These are phyloP conservation scores for Anas bernieri DNA, from an alignment of 2,797 vertebrate species.

Conservation along the genomic window DNA sequence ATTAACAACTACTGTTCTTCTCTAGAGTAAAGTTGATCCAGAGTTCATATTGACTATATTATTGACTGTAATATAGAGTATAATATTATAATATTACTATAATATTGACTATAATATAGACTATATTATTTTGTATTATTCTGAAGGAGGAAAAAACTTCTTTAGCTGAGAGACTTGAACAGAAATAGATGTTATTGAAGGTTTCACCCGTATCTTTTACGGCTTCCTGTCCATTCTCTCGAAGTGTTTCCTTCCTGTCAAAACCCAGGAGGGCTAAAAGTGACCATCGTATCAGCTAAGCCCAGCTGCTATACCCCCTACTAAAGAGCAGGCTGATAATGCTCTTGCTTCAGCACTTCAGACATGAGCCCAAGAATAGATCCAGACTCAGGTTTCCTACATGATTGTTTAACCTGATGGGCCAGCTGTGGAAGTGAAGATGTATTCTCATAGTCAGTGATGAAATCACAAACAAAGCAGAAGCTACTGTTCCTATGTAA, in stretches of 20 bases:
- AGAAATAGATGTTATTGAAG: constrained; percentile 24
- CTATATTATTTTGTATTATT: neutral
- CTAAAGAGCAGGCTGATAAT: constrained; percentile 21
- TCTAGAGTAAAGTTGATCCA: neutral
- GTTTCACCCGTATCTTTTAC: constrained; percentile 39
- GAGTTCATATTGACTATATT: neutral
- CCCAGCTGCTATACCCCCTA: constrained; percentile 54
- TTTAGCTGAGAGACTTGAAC: neutral
- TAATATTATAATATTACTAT: neutral
- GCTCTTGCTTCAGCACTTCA: constrained; percentile 6
- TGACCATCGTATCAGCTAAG: neutral
- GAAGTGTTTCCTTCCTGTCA: constrained; percentile 67
- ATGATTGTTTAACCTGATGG: constrained; percentile 34
- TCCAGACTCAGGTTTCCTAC: constrained; percentile 4
- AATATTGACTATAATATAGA: neutral
- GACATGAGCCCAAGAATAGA: constrained; percentile 18
- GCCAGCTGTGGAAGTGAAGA: constrained; percentile 27
- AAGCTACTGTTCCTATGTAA: neutral
- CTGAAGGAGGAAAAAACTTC: neutral
- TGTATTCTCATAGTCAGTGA: neutral
- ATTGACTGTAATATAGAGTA: neutral
- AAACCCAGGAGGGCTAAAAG: constrained; percentile 42
- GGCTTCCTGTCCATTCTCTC: neutral
- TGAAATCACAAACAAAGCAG: constrained; percentile 33
- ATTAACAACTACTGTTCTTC: neutral